Conservation (phyloP, 2,888 invertebrate genomes). For the Orthosia gracilis region DNA sequence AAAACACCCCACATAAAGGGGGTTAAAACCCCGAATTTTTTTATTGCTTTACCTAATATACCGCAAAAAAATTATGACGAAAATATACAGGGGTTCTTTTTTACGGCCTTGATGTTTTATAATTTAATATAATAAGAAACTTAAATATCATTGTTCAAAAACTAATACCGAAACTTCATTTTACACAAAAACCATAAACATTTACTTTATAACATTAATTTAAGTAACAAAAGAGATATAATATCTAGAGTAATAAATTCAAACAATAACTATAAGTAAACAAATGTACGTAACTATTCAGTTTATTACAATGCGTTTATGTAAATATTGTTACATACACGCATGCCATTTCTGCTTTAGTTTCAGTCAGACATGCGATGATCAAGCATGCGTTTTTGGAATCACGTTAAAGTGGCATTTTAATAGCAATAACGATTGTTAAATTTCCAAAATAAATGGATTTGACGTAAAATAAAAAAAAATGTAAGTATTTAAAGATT, state of each 20-base stretch:
- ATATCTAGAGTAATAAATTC: constrained; percentile 5
- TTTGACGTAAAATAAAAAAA: too few relatives aligned
- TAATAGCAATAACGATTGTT: not conserved
- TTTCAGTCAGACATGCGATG: constrained; percentile 32
- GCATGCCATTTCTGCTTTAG: constrained; percentile 34
- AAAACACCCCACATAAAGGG: too few relatives aligned
- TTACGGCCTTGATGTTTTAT: too few relatives aligned
- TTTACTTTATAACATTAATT: not conserved
- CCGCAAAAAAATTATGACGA: too few relatives aligned
- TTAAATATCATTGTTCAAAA: not conserved
- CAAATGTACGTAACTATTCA: constrained; percentile 29
- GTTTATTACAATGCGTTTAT: constrained; percentile 56
- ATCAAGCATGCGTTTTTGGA: not conserved
- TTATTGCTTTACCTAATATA: too few relatives aligned
- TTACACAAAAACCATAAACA: not conserved
- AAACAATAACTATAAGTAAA: constrained; percentile 43
- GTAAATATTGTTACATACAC: constrained; percentile 38
- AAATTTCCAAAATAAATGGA: not conserved
- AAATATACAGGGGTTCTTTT: too few relatives aligned
- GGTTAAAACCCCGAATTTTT: too few relatives aligned
- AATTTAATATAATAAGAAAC: too few relatives aligned
- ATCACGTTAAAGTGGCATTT: not conserved
- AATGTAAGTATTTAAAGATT: too few relatives aligned
- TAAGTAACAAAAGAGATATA: not conserved
- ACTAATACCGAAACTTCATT: not conserved